These are phyloP conservation scores for Hystrix cristata DNA, from an alignment of 2,113 vertebrate species.

Conservation along the genomic window DNA sequence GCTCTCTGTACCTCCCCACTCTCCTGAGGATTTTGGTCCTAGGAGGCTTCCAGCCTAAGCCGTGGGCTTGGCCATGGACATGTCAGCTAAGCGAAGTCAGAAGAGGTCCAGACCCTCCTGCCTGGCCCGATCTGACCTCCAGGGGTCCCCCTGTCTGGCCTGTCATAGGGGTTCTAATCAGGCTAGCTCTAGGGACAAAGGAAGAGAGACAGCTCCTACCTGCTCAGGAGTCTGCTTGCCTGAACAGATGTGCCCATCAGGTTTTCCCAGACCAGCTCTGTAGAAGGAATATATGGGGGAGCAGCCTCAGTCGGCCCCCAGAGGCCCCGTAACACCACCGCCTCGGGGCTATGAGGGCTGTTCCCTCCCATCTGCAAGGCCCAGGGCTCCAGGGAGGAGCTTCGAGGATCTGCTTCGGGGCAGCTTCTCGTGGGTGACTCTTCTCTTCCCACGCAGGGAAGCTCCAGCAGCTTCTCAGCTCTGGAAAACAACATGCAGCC, in stretches of 20 bases:
- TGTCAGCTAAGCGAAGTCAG: neutral
- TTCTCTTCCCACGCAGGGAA: neutral
- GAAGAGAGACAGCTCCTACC: neutral
- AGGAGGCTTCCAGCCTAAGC: neutral
- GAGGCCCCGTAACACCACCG: neutral
- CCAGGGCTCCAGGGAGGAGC: neutral
- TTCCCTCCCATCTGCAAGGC: neutral
- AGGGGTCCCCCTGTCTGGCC: neutral
- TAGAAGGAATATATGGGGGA: neutral
- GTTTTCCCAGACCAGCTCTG: neutral
- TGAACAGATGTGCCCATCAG: neutral
- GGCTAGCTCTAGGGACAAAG: neutral
- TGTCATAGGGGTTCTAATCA: neutral
- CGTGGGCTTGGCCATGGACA: neutral
- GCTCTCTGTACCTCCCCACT: neutral
- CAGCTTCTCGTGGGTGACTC: neutral
- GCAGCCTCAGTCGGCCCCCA: neutral
- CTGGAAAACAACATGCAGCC: neutral
- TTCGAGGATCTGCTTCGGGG: neutral
- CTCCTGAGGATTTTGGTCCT: neutral
- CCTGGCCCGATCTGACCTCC: neutral
- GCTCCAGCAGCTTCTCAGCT: neutral
- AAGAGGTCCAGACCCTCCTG: neutral
- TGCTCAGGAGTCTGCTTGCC: neutral
- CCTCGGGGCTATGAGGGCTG: neutral